Base-by-base conservation (phyloP, 2,797 vertebrate genomes). In the Mus minutoides region DNA sequence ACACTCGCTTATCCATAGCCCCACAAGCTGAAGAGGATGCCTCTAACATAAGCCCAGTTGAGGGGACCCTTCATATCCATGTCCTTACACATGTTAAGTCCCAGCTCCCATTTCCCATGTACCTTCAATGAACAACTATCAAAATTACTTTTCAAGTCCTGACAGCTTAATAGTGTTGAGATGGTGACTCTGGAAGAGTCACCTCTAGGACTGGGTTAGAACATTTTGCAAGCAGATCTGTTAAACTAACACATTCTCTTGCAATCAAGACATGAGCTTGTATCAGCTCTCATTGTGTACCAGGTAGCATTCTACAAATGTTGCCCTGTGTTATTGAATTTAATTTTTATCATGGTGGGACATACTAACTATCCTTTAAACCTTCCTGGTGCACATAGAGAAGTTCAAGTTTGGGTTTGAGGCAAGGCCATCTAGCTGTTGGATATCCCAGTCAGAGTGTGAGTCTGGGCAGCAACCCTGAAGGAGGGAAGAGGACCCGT, bases 101-200 rank as follows among this genome's bases (percentile, higher is more conserved):
- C 11, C 64, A 6, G 40, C 34, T 40, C 82, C 88, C 37, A 56
- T 90, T 87, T 73, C 88, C 46, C n/a, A 78, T 64, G 21, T 90
- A 49, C 52, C 82, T 94, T 92, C 60, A 91, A 31, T 84, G 91
- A 77, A 46, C 88, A 37, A 54, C n/a, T n/a, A 83, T 80, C 22
- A 95, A 88, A 52, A 93, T n/a, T 95, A 62, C n/a, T 77, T 91
- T 80, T 96, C 64, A 93, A 94, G 84, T 88, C 17, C 52, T 37
- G 24, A 19, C 69, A 64, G 69, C 14, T 90, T 88, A 76, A 62
- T 94, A 69, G 62, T 37, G 60, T 88, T 90, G 69, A n/a, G 34
- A 84, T 73, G 19, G 73, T 76, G 85, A 82, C 40, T 54, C 37
- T 19, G 40, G 64, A 69, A 75, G 29, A 14, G 64, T 91, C 6